Evolutionary conservation across 2,888 invertebrate species (phyloP), one percentile per base, ranked within the genome.

Genomic region (Alloscopus bannaensis): DNA sequence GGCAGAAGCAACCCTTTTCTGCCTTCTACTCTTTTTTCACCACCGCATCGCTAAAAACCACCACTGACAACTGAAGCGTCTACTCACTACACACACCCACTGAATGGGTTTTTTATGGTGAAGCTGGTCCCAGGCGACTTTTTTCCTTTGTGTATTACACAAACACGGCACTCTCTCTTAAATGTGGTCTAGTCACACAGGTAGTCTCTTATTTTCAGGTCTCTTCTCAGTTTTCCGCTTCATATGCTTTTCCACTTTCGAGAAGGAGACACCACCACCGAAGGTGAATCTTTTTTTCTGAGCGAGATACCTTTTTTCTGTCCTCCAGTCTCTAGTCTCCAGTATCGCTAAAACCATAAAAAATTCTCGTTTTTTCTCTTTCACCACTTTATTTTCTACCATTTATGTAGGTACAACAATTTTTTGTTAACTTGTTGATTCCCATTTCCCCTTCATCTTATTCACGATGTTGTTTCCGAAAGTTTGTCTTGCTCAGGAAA

Each of bases 381-480:
- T 16, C 68, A n/a, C 36, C 42, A n/a, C n/a, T n/a, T n/a, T n/a
- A n/a, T n/a, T n/a, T n/a, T n/a, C n/a, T n/a, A n/a, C n/a, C n/a
- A n/a, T n/a, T n/a, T n/a, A n/a, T n/a, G n/a, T n/a, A 11, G 68
- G 55, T 13, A 55, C 50, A 13, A 36, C 6, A 8, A 36, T 45
- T 55, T 55, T 64, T 22, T 40, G 26, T 47, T 1, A 62, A 72
- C 72, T 72, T 72, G 72, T 72, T 72, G 72, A 72, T 72, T 72
- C 72, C n/a, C 40, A 3, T 45, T 65, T 8, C 18, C 20, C 31
- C 47, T 65, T 24, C 28, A 40, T 64, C 13, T 22, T 55, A 24
- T 50, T 52, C 18, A 36, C 36, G 11, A 13, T 36, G 13, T 45
- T 70, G 13, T 60, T 28, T 70, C 60, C 18, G 22, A 22, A 60